A percentile compares a stretch with the other conserved stretches of the same genome.
Conservation (phyloP, 1,140 invertebrate species). For the Kradibia gibbosae region DNA sequence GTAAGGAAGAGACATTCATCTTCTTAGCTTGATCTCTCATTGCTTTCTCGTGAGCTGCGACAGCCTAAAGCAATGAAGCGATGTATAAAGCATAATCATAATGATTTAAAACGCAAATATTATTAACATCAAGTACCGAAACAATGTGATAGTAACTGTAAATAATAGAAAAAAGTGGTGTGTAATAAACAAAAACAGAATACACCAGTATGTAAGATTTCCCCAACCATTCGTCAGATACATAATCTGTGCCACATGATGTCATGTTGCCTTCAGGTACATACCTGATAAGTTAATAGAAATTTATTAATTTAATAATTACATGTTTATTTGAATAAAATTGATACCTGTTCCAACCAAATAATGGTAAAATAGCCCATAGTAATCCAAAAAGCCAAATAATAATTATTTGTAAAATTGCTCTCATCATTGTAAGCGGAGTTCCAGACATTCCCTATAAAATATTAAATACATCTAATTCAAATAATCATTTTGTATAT, state of each 20-base stretch:
- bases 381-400: conserved; percentile 80
- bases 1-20: conserved; percentile 85
- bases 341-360: conserved; percentile 84
- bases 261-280: conserved; percentile 92
- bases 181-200: conserved; percentile 80
- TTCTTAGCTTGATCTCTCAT: conserved; percentile 88
- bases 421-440: conserved; percentile 80
- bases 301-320: conserved; percentile 19
- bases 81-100: conserved; percentile 12
- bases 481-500: not conserved
- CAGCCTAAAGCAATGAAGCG: conserved; percentile 72
- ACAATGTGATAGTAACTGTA: conserved; percentile 87
- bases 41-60: conserved; percentile 83
- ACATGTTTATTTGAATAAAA: not conserved
- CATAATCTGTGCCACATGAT: conserved; percentile 88
- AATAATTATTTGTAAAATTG: conserved; percentile 78
- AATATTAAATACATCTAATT: conserved; percentile 1
- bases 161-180: conserved; percentile 82
- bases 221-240: conserved; percentile 78
- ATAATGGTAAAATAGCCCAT: conserved; percentile 83
- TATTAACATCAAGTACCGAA: conserved; percentile 66
- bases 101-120: not conserved
- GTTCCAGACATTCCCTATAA: conserved; percentile 77
- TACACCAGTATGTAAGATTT: conserved; percentile 82
- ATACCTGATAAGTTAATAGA: conserved; percentile 74